Percentiles rank a stretch among this genome's conserved stretches.
Evolutionary conservation across 2,888 invertebrate species (phyloP).

Genomic region (Nasonovia ribisnigri): DNA sequence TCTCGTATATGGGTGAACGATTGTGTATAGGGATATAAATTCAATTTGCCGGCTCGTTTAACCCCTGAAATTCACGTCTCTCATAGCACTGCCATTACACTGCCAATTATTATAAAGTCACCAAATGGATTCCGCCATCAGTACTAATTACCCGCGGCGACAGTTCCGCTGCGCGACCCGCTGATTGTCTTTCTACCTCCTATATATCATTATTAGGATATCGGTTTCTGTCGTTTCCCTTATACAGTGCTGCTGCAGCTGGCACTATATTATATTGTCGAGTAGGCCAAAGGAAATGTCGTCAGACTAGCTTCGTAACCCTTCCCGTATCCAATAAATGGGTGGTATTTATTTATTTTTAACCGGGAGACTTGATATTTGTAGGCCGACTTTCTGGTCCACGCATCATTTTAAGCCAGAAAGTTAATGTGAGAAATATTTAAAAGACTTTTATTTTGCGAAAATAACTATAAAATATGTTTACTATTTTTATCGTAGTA

Average conservation of each 20-base stretch:
- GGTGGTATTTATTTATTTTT: neutral
- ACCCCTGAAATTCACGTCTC: slow-evolving; percentile 6
- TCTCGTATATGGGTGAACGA: slow-evolving; percentile 4
- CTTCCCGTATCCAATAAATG: neutral
- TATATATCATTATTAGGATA: slow-evolving; percentile 20
- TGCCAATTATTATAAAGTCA: slow-evolving; percentile 39
- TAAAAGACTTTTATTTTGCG: neutral
- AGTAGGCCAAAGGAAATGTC: neutral
- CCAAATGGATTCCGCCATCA: slow-evolving; percentile 52
- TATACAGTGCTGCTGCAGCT: neutral
- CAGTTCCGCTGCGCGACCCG: neutral
- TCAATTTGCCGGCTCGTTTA: slow-evolving; percentile 54
- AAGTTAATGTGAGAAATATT: neutral
- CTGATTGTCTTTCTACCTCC: neutral
- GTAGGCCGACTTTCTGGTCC: neutral
- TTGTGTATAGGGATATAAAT: slow-evolving; percentile 40
- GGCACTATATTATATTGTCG: neutral
- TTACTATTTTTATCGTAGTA: neutral
- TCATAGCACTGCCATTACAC: neutral
- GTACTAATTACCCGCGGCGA: slow-evolving; percentile 33
- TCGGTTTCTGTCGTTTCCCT: slow-evolving; percentile 10
- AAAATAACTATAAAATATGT: neutral
- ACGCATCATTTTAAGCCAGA: neutral
- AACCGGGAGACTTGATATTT: neutral
- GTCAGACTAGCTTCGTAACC: neutral